phyloP scores from a whole-genome alignment of 2,797 vertebrate genomes.

The Liasis olivaceus region DNA sequence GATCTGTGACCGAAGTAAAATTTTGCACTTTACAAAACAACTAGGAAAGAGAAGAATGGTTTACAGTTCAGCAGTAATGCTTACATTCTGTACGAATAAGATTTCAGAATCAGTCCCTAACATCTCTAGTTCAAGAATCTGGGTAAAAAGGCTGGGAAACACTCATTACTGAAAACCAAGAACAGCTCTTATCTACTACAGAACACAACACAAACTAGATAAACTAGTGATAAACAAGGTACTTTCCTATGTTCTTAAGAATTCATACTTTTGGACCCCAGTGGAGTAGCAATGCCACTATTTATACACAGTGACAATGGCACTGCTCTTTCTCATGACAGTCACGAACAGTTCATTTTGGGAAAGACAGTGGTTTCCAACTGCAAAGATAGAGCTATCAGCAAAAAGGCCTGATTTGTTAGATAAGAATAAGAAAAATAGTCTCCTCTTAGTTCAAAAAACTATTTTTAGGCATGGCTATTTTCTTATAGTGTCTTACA shows the following conservation, averaged over 20 bases:
- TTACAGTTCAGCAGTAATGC: neutral
- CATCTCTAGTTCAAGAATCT: neutral
- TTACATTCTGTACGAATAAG: neutral
- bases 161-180: neutral
- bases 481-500: neutral
- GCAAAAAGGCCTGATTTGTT: neutral
- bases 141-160: neutral
- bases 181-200: neutral
- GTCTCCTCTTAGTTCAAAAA: neutral
- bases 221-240: neutral
- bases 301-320: slow-evolving; percentile 22
- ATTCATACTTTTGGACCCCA: neutral
- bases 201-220: neutral
- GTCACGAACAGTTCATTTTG: neutral
- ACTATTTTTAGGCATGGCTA: neutral
- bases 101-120: neutral
- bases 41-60: neutral
- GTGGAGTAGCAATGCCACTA: neutral
- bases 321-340: neutral
- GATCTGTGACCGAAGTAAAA: neutral
- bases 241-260: neutral
- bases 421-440: neutral
- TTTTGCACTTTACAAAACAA: neutral
- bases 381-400: neutral
- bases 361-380: neutral